Evolutionary conservation across 2,888 invertebrate genomes (phyloP).

Genomic region (Lamproptera curius): DNA sequence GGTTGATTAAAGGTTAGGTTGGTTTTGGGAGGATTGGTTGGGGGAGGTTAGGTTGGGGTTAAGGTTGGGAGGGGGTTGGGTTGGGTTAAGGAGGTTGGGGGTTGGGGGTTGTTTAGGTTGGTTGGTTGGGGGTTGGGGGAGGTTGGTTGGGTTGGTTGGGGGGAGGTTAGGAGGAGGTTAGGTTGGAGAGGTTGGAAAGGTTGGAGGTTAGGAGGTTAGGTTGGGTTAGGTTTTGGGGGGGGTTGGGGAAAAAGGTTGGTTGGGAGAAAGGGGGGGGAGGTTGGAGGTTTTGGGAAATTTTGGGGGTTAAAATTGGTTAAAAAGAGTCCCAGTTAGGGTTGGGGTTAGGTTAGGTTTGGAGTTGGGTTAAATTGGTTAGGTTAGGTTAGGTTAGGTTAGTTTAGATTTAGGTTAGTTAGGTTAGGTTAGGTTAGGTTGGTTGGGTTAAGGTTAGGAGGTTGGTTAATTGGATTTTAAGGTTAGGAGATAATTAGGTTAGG

Average conservation of each 20-base stretch:
- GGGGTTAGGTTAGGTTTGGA: too few species aligned
- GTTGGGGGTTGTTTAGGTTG: too few species aligned
- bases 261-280: slow-evolving; percentile 16
- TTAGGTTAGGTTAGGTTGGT: too few species aligned
- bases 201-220: slow-evolving; percentile 24
- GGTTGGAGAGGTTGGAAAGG: slow-evolving; percentile 25
- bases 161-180: slow-evolving; percentile 25
- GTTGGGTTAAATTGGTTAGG: not conserved
- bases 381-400: too few species aligned
- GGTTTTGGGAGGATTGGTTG: slow-evolving; percentile 26
- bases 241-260: slow-evolving; percentile 25
- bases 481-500: slow-evolving; percentile 18
- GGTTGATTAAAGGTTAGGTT: slow-evolving; percentile 22
- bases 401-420: too few species aligned
- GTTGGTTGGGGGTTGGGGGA: slow-evolving; percentile 5
- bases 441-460: too few species aligned
- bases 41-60: slow-evolving; percentile 23
- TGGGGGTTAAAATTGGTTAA: slow-evolving; percentile 25
- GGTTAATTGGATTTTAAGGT: too few species aligned
- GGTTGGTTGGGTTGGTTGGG: slow-evolving; percentile 20
- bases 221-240: too few species aligned
- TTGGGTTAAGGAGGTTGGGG: too few species aligned
- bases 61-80: too few species aligned
- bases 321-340: slow-evolving; percentile 19
- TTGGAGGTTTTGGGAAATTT: slow-evolving; percentile 20